Conservation (phyloP, 2,888 invertebrate genomes). For the Acronicta aceris region DNA sequence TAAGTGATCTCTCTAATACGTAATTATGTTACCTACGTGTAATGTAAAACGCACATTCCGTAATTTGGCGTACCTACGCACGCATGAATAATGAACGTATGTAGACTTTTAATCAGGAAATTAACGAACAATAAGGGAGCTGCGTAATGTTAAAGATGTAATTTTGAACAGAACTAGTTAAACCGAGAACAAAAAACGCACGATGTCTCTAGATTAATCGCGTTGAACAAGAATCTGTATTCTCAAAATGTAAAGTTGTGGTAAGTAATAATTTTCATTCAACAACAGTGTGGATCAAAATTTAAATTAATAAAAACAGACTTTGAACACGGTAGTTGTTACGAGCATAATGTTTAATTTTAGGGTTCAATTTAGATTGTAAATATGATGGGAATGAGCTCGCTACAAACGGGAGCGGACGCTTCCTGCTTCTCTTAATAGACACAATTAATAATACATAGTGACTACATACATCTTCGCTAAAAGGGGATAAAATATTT, state of each 20-base stretch:
- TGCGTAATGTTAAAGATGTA: too few species aligned
- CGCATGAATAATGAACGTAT: not conserved
- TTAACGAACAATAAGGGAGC: not conserved
- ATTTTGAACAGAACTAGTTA: too few species aligned
- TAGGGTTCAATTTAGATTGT: conserved; percentile 23
- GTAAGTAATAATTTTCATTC: too few species aligned
- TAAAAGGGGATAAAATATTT: too few species aligned
- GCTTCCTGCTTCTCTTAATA: not conserved
- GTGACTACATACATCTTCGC: too few species aligned
- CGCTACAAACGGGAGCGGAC: too few species aligned
- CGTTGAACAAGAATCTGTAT: too few species aligned
- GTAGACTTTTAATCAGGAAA: not conserved
- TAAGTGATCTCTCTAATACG: conserved; percentile 48
- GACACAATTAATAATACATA: too few species aligned
- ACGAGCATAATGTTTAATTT: conserved; percentile 10
- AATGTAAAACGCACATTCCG: conserved; percentile 9
- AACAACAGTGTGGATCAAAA: too few species aligned
- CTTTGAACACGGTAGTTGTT: conserved; percentile 9
- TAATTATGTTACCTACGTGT: conserved; percentile 24
- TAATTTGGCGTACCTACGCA: conserved; percentile 1
- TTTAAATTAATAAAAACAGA: not conserved
- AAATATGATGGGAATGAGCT: not conserved
- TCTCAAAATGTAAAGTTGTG: too few species aligned
- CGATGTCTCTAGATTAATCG: too few species aligned
- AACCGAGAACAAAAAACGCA: too few species aligned